Percentiles rank a stretch among this genome's conserved stretches.
These are phyloP conservation scores for Scleropages formosus DNA, from an alignment of 2,797 vertebrate genomes.

Conservation along the genomic window DNA sequence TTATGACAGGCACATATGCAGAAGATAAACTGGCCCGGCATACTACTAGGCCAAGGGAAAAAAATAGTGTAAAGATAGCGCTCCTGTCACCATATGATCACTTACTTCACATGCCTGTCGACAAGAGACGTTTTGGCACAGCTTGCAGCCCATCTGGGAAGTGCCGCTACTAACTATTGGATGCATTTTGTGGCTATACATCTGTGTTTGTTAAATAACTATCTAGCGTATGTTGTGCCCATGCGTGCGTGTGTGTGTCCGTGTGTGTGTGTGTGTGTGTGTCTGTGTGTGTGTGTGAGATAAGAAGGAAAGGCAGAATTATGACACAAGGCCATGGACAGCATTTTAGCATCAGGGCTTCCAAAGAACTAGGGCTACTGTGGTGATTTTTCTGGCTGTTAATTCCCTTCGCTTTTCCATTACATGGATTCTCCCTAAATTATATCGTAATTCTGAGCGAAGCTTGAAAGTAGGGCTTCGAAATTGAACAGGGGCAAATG, in stretches of 20 bases:
- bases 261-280: no score
- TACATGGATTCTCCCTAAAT: constrained; percentile 8
- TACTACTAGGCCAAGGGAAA: constrained; percentile 44
- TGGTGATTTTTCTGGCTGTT: constrained; percentile 41
- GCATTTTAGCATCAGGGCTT: constrained; percentile 66
- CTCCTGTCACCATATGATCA: constrained; percentile 54
- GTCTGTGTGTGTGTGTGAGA: no score
- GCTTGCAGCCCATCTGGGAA: constrained; percentile 64
- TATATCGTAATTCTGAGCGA: not conserved
- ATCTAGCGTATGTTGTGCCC: constrained; percentile 65
- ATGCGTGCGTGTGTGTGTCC: no score
- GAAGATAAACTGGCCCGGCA: constrained; percentile 53
- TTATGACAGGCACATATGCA: constrained; percentile 51
- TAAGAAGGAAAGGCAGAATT: constrained; percentile 49
- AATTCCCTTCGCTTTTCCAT: not conserved
- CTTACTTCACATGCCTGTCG: constrained; percentile 60
- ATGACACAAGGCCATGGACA: constrained; percentile 61
- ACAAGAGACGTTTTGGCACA: constrained; percentile 66
- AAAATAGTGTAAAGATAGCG: constrained; percentile 51
- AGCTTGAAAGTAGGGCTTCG: not conserved
- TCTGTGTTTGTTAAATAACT: constrained; percentile 67
- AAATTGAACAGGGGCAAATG: not conserved
- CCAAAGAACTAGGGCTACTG: constrained; percentile 52
- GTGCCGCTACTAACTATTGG: constrained; percentile 62
- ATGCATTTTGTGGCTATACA: constrained; percentile 58